A percentile compares a stretch with the other conserved stretches of the same genome.
phyloP scores from a whole-genome alignment of 2,797 vertebrate genomes.

The Epinephelus malabaricus region DNA sequence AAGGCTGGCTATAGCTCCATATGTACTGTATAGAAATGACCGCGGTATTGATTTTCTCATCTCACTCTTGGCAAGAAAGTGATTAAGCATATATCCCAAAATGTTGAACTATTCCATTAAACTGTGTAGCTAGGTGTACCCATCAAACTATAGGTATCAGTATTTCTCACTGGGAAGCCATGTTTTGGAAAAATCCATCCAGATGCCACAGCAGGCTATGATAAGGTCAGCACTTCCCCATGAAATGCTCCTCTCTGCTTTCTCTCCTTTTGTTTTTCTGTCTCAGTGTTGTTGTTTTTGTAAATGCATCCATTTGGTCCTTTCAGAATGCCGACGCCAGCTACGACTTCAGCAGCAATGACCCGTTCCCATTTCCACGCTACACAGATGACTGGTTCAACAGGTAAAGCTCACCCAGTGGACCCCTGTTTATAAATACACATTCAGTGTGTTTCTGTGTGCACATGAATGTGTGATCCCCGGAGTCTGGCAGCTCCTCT shows the following conservation, averaged over 20 bases:
- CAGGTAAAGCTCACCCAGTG: conserved; percentile 89
- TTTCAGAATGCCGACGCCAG: conserved; percentile 98
- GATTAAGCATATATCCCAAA: too few species aligned
- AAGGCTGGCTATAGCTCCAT: too few species aligned
- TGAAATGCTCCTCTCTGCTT: conserved; percentile 27
- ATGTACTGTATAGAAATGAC: too few species aligned
- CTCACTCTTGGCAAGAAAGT: too few species aligned
- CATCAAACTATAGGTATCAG: neutral
- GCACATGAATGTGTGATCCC: conserved; percentile 43
- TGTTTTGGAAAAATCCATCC: conserved; percentile 26
- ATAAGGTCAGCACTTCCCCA: conserved; percentile 48
- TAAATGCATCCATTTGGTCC: conserved; percentile 70
- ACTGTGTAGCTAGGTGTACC: too few species aligned
- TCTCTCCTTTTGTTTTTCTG: conserved; percentile 42
- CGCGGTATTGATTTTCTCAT: too few species aligned
- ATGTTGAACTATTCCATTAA: too few species aligned
- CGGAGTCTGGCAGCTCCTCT: conserved; percentile 55
- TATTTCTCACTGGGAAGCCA: conserved; percentile 7
- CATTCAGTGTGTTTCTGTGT: conserved; percentile 31
- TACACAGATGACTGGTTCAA: conserved; percentile 99
- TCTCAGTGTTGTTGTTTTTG: conserved; percentile 40
- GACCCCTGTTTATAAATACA: conserved; percentile 44
- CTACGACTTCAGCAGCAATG: conserved; percentile 99
- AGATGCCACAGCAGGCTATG: conserved; percentile 30
- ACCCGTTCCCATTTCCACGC: conserved; percentile 97